Evolutionary conservation across 2,113 vertebrate species (phyloP).

Genomic region (Corythoichthys haematopterus): DNA sequence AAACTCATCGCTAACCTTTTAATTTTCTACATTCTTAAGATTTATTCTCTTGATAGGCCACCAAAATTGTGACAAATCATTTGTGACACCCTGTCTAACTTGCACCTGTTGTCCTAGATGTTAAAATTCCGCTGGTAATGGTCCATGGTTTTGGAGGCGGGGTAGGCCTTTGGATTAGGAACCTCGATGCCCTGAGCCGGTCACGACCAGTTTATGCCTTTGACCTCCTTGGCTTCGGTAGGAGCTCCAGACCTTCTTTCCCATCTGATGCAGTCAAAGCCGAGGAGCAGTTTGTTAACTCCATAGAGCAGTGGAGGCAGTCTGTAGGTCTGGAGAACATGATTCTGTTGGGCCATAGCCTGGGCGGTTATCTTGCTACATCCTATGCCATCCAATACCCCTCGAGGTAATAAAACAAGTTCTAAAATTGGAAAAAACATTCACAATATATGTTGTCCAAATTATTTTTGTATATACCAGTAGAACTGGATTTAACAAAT

Average conservation of each 20-base stretch:
- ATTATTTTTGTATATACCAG: too few relatives aligned
- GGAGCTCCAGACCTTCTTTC: conserved; percentile 81
- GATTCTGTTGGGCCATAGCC: conserved; percentile 81
- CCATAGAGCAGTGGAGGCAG: conserved; percentile 80
- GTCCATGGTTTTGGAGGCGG: conserved; percentile 88
- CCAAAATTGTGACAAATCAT: neutral
- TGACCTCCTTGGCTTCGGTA: conserved; percentile 85
- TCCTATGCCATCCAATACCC: conserved; percentile 81
- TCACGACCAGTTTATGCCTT: conserved; percentile 75
- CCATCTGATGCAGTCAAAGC: conserved; percentile 75
- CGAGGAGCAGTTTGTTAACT: conserved; percentile 80
- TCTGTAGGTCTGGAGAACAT: conserved; percentile 77
- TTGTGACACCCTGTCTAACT: neutral
- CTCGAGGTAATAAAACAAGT: conserved; percentile 67
- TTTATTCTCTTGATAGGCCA: neutral
- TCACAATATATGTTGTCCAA: too few relatives aligned
- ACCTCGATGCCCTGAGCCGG: conserved; percentile 76
- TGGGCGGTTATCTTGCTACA: conserved; percentile 78
- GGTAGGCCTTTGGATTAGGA: conserved; percentile 85
- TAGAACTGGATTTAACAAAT: too few relatives aligned
- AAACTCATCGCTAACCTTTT: neutral
- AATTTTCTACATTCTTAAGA: neutral
- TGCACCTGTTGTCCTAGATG: conserved; percentile 17
- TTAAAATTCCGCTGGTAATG: conserved; percentile 83
- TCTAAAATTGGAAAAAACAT: neutral